Conservation (phyloP, 2,797 vertebrate genomes). For the Semaprochilodus insignis region DNA sequence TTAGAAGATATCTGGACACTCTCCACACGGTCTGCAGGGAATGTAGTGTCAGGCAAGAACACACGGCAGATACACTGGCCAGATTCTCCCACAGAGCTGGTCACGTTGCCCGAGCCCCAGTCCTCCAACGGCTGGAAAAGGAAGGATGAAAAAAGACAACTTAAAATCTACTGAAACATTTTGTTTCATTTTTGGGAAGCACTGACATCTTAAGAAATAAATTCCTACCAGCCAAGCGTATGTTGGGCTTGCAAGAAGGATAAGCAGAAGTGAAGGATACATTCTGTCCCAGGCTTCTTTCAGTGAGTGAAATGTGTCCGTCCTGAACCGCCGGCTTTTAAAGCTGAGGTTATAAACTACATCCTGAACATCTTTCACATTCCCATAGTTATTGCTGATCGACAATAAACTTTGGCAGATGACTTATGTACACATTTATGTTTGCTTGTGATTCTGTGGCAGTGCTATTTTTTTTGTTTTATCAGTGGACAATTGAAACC, state of each 20-base stretch:
- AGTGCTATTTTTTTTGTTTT: conserved; percentile 19
- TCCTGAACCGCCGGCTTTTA: conserved; percentile 60
- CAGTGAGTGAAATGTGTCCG: conserved; percentile 23
- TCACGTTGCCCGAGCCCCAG: conserved; percentile 79
- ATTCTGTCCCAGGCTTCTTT: conserved; percentile 54
- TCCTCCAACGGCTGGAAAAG: conserved; percentile 67
- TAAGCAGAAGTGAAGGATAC: conserved; percentile 61
- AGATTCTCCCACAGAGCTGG: conserved; percentile 71
- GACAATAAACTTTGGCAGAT: not conserved
- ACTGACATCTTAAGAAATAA: not conserved
- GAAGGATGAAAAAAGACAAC: not conserved
- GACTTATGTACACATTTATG: conserved; percentile 30
- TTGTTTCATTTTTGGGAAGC: too few relatives aligned
- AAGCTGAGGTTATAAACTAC: conserved; percentile 61
- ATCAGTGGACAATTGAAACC: not conserved
- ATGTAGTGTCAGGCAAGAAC: conserved; percentile 81
- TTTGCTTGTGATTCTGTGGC: conserved; percentile 48
- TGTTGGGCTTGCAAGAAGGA: conserved; percentile 57
- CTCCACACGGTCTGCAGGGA: conserved; percentile 84
- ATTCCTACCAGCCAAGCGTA: conserved; percentile 71
- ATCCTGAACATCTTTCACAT: conserved; percentile 55
- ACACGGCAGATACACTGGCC: conserved; percentile 85
- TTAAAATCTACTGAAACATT: too few relatives aligned
- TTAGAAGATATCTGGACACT: conserved; percentile 70
- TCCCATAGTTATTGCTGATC: conserved; percentile 56